These are phyloP conservation scores for Cephus pygmeus DNA, from an alignment of 2,888 invertebrate species.

Conservation along the genomic window DNA sequence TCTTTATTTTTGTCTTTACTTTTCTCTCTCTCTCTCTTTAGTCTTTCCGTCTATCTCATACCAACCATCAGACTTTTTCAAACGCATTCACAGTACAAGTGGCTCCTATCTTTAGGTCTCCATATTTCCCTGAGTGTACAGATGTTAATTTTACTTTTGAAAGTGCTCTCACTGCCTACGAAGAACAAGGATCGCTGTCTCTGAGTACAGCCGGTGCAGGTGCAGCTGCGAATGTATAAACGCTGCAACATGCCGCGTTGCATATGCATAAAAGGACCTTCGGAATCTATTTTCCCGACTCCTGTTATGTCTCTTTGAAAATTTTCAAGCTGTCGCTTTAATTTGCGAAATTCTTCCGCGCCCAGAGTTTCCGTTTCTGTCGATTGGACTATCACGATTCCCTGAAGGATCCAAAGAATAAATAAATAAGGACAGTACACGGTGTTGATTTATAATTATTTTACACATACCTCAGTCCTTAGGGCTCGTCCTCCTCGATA, in stretches of 20 bases:
- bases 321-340: neutral
- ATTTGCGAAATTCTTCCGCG: neutral
- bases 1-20: neutral
- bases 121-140: neutral
- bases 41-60: neutral
- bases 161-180: slow-evolving; percentile 8
- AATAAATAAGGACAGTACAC: neutral
- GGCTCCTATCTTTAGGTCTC: neutral
- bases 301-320: neutral
- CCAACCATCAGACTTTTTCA: neutral
- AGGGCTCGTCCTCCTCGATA: neutral
- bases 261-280: slow-evolving; percentile 25
- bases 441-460: too few species aligned
- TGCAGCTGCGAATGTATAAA: slow-evolving; percentile 21
- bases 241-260: slow-evolving; percentile 25
- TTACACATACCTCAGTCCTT: neutral
- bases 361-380: neutral
- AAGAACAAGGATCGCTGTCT: neutral
- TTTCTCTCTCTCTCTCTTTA: neutral
- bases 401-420: neutral
- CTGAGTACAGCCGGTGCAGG: neutral
- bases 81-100: neutral
- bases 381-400: neutral
- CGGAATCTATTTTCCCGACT: neutral
- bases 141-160: slow-evolving; percentile 19